A percentile compares a stretch with the other conserved stretches of the same genome.
phyloP scores from a whole-genome alignment of 2,888 invertebrate species.

The Melipona bicolor region DNA sequence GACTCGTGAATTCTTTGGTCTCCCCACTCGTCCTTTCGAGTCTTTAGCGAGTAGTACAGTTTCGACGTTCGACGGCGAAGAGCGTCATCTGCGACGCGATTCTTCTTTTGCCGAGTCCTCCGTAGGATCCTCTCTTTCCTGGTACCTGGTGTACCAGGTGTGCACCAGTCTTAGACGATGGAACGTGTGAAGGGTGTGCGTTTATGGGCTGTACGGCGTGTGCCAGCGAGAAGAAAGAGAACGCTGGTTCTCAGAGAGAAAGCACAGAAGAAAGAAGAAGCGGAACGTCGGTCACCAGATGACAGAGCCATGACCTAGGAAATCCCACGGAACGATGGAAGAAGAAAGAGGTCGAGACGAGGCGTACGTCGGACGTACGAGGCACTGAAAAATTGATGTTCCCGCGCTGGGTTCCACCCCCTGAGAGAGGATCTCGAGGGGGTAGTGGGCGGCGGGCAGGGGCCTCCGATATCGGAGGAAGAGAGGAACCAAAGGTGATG shows the following conservation, averaged over 20 bases:
- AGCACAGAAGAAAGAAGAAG: slow-evolving; percentile 48
- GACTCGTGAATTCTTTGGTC: not conserved
- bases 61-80: not conserved
- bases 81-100: slow-evolving; percentile 37
- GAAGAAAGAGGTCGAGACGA: slow-evolving; percentile 27
- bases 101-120: not conserved
- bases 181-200: slow-evolving; percentile 41
- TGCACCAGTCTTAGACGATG: not conserved
- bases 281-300: slow-evolving; percentile 72
- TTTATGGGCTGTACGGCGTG: slow-evolving; percentile 59
- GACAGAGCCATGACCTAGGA: slow-evolving; percentile 78
- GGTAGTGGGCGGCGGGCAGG: slow-evolving; percentile 34
- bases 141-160: not conserved
- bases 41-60: not conserved
- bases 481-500: slow-evolving; percentile 57
- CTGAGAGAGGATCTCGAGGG: slow-evolving; percentile 33
- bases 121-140: slow-evolving; percentile 4
- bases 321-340: slow-evolving; percentile 67
- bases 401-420: slow-evolving; percentile 64
- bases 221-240: slow-evolving; percentile 55
- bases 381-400: slow-evolving; percentile 74
- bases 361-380: slow-evolving; percentile 72
- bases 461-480: not conserved
- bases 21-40: not conserved
- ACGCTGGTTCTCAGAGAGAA: slow-evolving; percentile 36